Evolutionary conservation across 2,888 invertebrate genomes (phyloP), one percentile per base, ranked within the genome.

Genomic region (Abrostola triplasia): DNA sequence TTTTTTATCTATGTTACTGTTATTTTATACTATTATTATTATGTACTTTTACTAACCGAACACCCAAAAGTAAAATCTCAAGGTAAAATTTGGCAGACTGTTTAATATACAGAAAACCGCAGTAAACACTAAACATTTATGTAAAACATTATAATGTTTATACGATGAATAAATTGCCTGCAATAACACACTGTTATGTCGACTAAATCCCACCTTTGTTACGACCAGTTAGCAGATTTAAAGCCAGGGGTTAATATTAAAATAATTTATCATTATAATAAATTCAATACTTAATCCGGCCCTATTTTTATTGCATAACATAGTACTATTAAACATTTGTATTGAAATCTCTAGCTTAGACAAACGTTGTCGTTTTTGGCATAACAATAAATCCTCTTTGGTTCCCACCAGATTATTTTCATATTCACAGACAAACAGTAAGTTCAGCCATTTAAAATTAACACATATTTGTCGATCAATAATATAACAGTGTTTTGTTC

Each of bases 321-420:
- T 70, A 77, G 77, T 68, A 72, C 63, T 62, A 76, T 77, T 77
- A 62, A 80, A 75, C 81, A 77, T 76, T 59, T 67, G 63, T 63
- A 78, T 79, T 76, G 67, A 74, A 74, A 73, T 65, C 57, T 61
- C 48, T 59, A 60, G 76, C 51, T 60, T 72, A 64, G 53, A 75
- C 64, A 78, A 80, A 77, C 79, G 73, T 83, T 85, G 81, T 77
- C 69, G 68, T 77, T 77, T 84, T 92, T 90, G 85, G 78, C 89
- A 88, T 90, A 82, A 90, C 87, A 90, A 91, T 91, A 81, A 85
- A 84, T 65, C 78, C 65, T 64, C 76, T 75, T 82, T 77, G 71
- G 73, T 80, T 80, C 81, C 59, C 77, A 78, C 77, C 70, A 67
- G 71, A 74, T 72, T 79, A 87, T 87, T 84, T 82, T 70, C 79